Evolutionary conservation across 2,888 invertebrate genomes (phyloP), one percentile per base, ranked within the genome.

Genomic region (Epinotia brunnichana): DNA sequence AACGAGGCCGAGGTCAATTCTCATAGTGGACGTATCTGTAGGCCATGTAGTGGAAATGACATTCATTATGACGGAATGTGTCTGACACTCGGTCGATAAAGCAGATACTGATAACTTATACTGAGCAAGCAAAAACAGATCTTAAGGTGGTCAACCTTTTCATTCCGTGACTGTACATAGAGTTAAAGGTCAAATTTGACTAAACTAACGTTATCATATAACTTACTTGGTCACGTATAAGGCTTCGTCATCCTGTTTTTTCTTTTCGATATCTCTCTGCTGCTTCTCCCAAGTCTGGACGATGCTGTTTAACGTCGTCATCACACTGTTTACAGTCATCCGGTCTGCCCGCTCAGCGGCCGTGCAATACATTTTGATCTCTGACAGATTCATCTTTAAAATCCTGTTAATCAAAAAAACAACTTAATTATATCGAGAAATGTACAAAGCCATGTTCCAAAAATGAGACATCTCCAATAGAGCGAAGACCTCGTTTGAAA

Each of bases 251-350:
- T 97, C 97, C 67, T 94, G 94, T 76, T 96, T 95, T 78, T 95
- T 94, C 79, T 93, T 93, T 76, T 95, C 95, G 19, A 94, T 94
- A 35, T 95, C 95, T 63, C 95, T 94, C 80, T 97, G 95, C 78
- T 97, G 96, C 72, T 95, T 94, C 80, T 95, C 95, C 98, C 98
- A 98, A 0, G 95, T 91, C 69, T 94, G 85, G 24, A 96, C 95
- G 66, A 97, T 94, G 56, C 94, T 90, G 67, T 93, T 91, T 0
- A 97, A 83, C 0, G 95, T 92, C 0, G 87, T 85, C 71, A 94
- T 90, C 57, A 96, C 92, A 1, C 94, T 88, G 0, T 82, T 77
- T 80, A 94, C 94, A 0, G 87, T 78, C 0, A 82, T 79, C 9
- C 85, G 84, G 61, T 94, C 93, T 0, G 95, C 82, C 54, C 87